phyloP scores from a whole-genome alignment of 2,113 vertebrate genomes.

The Thinocorus orbignyianus region DNA sequence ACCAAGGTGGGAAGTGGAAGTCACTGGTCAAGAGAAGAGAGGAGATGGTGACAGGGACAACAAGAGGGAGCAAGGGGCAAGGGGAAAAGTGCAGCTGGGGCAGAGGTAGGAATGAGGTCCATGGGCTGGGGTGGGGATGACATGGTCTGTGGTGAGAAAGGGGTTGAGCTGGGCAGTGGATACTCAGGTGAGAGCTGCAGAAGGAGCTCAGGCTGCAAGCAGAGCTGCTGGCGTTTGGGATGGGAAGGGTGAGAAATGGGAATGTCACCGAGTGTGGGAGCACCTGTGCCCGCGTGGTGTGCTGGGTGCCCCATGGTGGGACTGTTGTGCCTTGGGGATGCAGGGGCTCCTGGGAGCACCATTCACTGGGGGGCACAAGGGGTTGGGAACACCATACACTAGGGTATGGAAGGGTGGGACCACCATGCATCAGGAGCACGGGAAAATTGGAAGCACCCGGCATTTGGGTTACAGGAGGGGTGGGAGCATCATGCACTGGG shows the following conservation, averaged over 20 bases:
- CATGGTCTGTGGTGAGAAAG: background rate
- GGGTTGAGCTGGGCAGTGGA: rapidly evolving
- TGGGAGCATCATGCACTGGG: background rate
- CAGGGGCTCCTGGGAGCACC: background rate
- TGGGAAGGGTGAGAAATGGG: background rate
- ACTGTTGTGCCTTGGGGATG: background rate
- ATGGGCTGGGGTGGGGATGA: too few relatives aligned
- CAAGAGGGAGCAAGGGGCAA: background rate
- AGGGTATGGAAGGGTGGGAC: too few relatives aligned
- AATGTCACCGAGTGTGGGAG: background rate
- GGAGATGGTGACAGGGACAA: background rate
- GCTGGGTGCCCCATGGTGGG: background rate
- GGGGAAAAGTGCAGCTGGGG: background rate
- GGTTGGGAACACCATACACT: rapidly evolving
- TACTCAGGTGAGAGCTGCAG: background rate
- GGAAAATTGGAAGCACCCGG: rapidly evolving
- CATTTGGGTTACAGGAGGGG: background rate
- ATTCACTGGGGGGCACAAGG: rapidly evolving
- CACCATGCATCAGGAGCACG: rapidly evolving
- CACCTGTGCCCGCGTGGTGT: background rate
- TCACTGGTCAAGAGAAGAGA: background rate
- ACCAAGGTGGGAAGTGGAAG: background rate
- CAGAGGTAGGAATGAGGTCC: background rate
- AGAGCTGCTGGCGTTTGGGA: background rate
- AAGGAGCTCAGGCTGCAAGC: rapidly evolving